Percentiles rank a stretch among this genome's conserved stretches.
These are phyloP conservation scores for Champsocephalus esox DNA, from an alignment of 2,797 vertebrate species.

Conservation along the genomic window DNA sequence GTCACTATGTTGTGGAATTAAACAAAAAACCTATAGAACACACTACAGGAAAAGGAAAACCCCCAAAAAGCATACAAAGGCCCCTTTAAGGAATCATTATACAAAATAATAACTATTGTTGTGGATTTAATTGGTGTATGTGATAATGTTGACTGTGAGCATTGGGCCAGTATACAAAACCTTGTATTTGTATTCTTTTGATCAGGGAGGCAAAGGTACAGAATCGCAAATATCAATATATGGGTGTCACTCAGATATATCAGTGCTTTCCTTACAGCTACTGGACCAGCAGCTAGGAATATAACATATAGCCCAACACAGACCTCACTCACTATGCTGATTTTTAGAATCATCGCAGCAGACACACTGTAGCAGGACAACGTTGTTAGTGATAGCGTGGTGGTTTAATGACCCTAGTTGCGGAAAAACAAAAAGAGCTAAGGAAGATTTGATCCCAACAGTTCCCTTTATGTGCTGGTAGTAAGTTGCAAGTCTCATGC, in stretches of 20 bases:
- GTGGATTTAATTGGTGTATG: not conserved
- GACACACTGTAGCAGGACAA: not conserved
- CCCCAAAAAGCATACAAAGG: too few species aligned
- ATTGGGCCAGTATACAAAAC: constrained; percentile 11
- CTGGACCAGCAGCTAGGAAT: constrained; percentile 25
- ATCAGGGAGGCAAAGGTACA: constrained; percentile 23
- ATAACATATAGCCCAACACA: constrained; percentile 27
- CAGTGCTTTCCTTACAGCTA: not conserved
- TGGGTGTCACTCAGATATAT: constrained; percentile 18
- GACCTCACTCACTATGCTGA: not conserved
- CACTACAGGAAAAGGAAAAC: too few species aligned
- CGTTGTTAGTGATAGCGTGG: not conserved
- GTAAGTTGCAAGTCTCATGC: constrained; percentile 1
- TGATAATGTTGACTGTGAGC: not conserved
- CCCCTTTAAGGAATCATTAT: too few species aligned
- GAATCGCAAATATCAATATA: constrained; percentile 28
- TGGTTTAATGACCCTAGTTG: not conserved
- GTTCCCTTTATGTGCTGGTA: not conserved
- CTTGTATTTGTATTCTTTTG: constrained; percentile 16
- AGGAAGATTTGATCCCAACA: not conserved
- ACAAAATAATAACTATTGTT: too few species aligned
- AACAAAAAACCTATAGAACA: too few species aligned
- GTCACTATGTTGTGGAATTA: too few species aligned
- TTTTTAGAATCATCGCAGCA: constrained; percentile 16
- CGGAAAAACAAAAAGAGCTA: constrained; percentile 1